phyloP scores from a whole-genome alignment of 2,113 vertebrate genomes.

The Oreochromis tanganicae region DNA sequence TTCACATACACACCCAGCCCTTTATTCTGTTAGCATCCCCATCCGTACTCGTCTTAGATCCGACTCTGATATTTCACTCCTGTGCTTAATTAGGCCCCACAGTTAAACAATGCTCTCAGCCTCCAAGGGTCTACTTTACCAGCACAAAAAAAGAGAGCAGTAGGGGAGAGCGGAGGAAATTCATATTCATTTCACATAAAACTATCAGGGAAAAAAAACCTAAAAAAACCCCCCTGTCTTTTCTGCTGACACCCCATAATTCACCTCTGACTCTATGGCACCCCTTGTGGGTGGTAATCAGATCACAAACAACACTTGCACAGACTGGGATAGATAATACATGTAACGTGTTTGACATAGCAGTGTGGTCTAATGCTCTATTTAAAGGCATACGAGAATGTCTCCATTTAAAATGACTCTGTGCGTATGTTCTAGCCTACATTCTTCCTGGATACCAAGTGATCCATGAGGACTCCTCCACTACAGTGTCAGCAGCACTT shows the following conservation, averaged over 20 bases:
- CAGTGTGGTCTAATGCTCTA: not conserved
- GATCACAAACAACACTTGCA: not conserved
- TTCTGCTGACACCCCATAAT: conserved; percentile 35
- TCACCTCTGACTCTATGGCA: conserved; percentile 24
- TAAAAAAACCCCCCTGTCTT: not conserved
- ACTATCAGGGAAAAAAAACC: not conserved
- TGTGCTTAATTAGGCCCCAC: conserved; percentile 58
- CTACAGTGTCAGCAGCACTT: conserved; percentile 48
- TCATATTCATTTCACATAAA: conserved; percentile 32
- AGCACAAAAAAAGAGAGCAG: not conserved
- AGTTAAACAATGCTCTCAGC: conserved; percentile 47
- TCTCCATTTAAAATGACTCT: conserved; percentile 28
- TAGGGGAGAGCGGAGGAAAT: not conserved
- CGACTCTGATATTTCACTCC: conserved; percentile 15
- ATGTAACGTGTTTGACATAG: not conserved
- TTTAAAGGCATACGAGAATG: conserved; percentile 19
- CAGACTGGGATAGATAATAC: not conserved
- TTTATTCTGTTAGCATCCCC: not conserved
- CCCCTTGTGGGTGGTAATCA: conserved; percentile 7
- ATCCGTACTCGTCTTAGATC: not conserved
- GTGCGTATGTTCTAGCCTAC: not conserved
- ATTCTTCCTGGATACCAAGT: conserved; percentile 22
- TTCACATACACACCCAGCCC: not conserved
- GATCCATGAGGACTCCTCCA: conserved; percentile 41
- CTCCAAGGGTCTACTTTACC: conserved; percentile 18